Evolutionary conservation across 1,140 invertebrate species (phyloP).

Genomic region (Triops cancriformis): DNA sequence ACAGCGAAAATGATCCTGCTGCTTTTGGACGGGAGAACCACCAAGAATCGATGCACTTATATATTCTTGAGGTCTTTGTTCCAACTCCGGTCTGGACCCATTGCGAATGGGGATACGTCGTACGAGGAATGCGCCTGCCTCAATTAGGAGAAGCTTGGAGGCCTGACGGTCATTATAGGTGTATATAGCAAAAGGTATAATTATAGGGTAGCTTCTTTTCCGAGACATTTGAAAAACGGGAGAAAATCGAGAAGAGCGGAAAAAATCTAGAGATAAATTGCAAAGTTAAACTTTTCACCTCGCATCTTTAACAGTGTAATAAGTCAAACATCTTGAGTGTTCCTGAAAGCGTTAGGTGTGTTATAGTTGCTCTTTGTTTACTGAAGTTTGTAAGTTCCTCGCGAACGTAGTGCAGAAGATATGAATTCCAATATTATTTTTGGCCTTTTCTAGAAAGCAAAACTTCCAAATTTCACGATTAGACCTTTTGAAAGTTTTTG

Average conservation of each 20-base stretch:
- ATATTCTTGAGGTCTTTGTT: neutral
- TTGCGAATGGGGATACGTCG: neutral
- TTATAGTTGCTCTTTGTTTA: too few species aligned
- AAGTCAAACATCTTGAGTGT: too few species aligned
- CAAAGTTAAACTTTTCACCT: neutral
- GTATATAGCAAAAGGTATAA: neutral
- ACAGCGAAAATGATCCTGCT: neutral
- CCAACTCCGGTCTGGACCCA: too few species aligned
- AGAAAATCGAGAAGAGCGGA: neutral
- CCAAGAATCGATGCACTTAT: neutral
- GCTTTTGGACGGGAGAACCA: neutral
- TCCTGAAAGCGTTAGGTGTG: too few species aligned
- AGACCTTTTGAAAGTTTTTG: too few species aligned
- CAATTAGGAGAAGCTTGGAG: constrained; percentile 5
- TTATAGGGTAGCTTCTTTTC: neutral
- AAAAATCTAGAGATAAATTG: neutral
- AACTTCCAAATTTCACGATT: too few species aligned
- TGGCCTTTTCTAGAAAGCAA: too few species aligned
- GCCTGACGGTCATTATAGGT: neutral
- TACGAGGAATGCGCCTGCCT: neutral
- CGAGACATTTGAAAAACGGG: neutral
- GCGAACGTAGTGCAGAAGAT: too few species aligned
- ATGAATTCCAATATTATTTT: too few species aligned
- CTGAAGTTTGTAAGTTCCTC: too few species aligned
- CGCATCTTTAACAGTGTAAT: too few species aligned